These are phyloP conservation scores for Heliconius hortense DNA, from an alignment of 2,888 invertebrate genomes.

Conservation along the genomic window DNA sequence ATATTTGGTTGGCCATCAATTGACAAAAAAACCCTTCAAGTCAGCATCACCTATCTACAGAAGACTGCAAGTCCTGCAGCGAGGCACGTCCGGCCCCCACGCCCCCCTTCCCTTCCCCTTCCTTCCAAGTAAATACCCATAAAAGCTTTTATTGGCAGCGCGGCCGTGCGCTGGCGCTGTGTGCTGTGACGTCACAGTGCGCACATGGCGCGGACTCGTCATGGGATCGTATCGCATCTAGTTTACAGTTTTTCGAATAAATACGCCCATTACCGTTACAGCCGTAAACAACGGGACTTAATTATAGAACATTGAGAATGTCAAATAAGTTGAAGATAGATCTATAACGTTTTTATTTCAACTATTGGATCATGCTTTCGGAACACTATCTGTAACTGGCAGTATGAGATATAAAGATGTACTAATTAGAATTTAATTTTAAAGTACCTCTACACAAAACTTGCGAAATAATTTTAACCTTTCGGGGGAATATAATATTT, in stretches of 20 bases:
- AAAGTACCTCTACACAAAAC: no score
- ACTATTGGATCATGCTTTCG: not conserved
- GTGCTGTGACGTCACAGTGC: conserved; percentile 27
- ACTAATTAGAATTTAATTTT: no score
- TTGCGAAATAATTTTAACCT: no score
- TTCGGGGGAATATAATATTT: no score
- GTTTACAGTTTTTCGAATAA: conserved; percentile 1
- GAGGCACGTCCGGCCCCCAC: not conserved
- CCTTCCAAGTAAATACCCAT: conserved; percentile 38
- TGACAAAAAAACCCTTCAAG: not conserved
- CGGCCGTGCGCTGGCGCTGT: conserved; percentile 20
- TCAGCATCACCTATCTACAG: not conserved
- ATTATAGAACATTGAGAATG: not conserved
- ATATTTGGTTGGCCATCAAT: not conserved
- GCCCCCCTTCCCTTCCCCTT: conserved; percentile 2
- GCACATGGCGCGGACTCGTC: conserved; percentile 32
- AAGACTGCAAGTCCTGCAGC: not conserved
- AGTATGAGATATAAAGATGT: not conserved
- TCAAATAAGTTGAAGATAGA: not conserved
- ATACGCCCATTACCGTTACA: not conserved
- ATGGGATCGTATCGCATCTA: conserved; percentile 18
- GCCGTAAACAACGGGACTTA: not conserved
- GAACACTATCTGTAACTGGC: not conserved
- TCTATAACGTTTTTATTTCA: not conserved
- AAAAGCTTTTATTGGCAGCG: conserved; percentile 44